Percentiles rank a stretch among this genome's conserved stretches.
Evolutionary conservation across 2,113 vertebrate genomes (phyloP).

Genomic region (Psettodes erumei): DNA sequence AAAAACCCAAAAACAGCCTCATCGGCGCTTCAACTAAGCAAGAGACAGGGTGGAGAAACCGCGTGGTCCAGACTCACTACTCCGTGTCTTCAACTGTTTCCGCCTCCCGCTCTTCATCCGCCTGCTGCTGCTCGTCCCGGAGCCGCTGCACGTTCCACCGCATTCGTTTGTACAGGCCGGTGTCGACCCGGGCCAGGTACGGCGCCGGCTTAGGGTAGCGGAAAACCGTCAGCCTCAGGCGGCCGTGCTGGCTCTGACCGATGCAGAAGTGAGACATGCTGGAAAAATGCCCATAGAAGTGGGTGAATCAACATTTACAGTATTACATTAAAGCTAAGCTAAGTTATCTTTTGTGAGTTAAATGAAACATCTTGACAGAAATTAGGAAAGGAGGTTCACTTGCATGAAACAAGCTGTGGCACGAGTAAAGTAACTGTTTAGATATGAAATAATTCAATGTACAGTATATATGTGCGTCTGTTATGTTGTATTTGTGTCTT

Average conservation of each 20-base stretch:
- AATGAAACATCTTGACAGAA: too few relatives aligned
- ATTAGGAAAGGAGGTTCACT: too few relatives aligned
- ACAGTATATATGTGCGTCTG: background rate
- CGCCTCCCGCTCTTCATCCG: slow-evolving; percentile 18
- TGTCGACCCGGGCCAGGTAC: slow-evolving; percentile 75
- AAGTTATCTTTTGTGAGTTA: too few relatives aligned
- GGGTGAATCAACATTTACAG: background rate
- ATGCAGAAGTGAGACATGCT: slow-evolving; percentile 87
- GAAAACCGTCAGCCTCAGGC: slow-evolving; percentile 81
- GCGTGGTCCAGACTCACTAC: slow-evolving; percentile 80
- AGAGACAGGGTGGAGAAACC: background rate
- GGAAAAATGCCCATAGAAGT: too few relatives aligned
- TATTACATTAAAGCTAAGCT: too few relatives aligned
- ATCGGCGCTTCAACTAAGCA: background rate
- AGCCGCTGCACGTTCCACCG: slow-evolving; percentile 87
- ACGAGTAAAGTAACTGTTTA: background rate
- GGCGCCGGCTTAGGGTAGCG: slow-evolving; percentile 81
- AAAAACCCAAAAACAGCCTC: too few relatives aligned
- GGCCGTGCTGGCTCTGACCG: slow-evolving; percentile 79
- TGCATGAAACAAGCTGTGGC: background rate
- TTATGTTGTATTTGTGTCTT: background rate
- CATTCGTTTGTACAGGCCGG: slow-evolving; percentile 86
- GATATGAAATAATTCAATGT: background rate
- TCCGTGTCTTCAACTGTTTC: slow-evolving; percentile 62
- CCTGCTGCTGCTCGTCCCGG: background rate